A percentile compares a stretch with the other conserved stretches of the same genome.
Conservation (phyloP, 1,140 invertebrate species). For the Megalonaias nervosa region DNA sequence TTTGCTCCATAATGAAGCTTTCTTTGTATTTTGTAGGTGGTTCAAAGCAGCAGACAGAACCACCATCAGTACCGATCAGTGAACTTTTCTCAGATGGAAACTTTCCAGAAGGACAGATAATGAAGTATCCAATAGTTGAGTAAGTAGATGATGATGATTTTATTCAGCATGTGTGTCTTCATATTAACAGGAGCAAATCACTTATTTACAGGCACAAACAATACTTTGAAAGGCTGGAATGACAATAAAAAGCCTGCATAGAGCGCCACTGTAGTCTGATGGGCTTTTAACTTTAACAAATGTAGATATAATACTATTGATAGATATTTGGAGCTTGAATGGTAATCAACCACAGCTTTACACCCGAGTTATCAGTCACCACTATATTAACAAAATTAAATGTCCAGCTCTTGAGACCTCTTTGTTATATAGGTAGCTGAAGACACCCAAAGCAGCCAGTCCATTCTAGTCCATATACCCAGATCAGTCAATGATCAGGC, state of each 20-base stretch:
- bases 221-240: neutral
- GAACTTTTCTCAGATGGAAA: conserved; percentile 88
- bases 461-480: too few species aligned
- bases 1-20: neutral
- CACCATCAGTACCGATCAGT: conserved; percentile 88
- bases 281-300: neutral
- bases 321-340: too few species aligned
- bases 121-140: conserved; percentile 69
- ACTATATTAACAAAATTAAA: too few species aligned
- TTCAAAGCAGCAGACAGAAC: conserved; percentile 81
- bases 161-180: too few species aligned
- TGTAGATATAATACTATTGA: neutral
- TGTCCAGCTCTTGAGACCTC: too few species aligned
- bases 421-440: too few species aligned
- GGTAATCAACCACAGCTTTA: too few species aligned
- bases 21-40: conserved; percentile 22
- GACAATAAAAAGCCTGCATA: neutral
- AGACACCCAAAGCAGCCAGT: too few species aligned
- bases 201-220: neutral
- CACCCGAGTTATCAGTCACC: too few species aligned
- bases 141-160: conserved; percentile 47
- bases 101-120: conserved; percentile 73
- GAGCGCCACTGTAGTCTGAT: neutral
- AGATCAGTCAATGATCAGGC: too few species aligned
- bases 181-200: neutral